Conservation (phyloP, 1,140 invertebrate genomes). For the Galendromus occidentalis region DNA sequence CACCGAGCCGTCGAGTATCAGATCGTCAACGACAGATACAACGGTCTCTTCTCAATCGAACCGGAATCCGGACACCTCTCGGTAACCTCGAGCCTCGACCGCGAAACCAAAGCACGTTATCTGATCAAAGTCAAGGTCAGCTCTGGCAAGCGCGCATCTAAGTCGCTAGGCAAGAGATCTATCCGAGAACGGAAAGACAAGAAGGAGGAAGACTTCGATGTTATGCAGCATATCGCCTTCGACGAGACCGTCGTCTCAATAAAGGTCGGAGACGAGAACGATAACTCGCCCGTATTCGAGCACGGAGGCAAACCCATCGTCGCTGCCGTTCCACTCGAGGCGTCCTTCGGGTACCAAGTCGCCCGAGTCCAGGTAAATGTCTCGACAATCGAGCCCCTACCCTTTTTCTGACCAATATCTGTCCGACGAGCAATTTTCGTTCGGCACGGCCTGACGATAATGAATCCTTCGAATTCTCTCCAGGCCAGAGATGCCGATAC, state of each 20-base stretch:
- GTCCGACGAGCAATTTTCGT: too few species aligned
- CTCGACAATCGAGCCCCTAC: background rate
- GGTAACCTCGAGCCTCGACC: constrained; percentile 23
- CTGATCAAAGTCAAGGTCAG: constrained; percentile 21
- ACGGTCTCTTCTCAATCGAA: constrained; percentile 23
- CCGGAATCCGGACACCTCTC: constrained; percentile 20
- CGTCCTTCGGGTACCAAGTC: constrained; percentile 54
- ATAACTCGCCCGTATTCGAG: constrained; percentile 54
- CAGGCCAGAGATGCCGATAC: constrained; percentile 50
- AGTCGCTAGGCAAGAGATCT: background rate
- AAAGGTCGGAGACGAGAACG: constrained; percentile 53
- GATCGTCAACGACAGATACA: constrained; percentile 22
- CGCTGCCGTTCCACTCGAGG: constrained; percentile 51
- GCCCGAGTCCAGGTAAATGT: constrained; percentile 40
- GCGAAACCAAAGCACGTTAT: constrained; percentile 22
- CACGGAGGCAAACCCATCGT: constrained; percentile 43
- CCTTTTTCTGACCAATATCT: background rate
- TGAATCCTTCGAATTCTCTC: constrained; percentile 10
- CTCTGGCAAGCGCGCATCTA: constrained; percentile 17
- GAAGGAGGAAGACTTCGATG: background rate
- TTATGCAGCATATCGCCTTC: constrained; percentile 19
- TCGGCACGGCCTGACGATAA: background rate
- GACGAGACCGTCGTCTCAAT: constrained; percentile 48
- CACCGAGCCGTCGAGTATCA: constrained; percentile 21
- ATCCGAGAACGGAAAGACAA: background rate